Evolutionary conservation across 2,113 vertebrate species (phyloP), one percentile per base, ranked within the genome.

Genomic region (Diadophis punctatus): DNA sequence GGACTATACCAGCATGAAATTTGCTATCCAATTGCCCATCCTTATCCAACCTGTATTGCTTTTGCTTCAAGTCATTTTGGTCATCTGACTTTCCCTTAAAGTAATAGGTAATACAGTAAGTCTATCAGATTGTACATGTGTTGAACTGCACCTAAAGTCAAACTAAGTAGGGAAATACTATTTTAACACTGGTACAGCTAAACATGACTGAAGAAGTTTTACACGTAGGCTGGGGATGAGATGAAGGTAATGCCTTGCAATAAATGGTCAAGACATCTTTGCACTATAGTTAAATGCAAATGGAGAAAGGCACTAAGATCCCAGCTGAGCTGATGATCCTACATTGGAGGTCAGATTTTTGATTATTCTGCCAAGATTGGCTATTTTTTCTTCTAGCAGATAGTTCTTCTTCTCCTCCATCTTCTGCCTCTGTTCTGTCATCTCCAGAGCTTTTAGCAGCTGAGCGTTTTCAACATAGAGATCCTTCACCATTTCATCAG

Each of bases 301-400:
- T 43, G 16, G 18, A 80, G 74, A 80, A 80, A 80, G 74, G 74
- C 74, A 94, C 96, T 98, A 98, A 0, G 96, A 97, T 91, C 97
- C 97, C 63, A 98, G 53, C 93, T 97, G 97, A 0, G 97, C 49
- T 30, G 95, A 96, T 1, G 97, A 93, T 30, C 95, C 93, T 56
- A 98, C 0, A 97, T 95, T 0, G 98, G 97, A 98, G 30, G 98
- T 98, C 87, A 99, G 96, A 88, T 98, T 98, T 91, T 97, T 98
- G 68, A 99, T 98, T 0, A 99, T 99, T n/a, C 98, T 98, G 94
- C 98, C 98, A 43, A 99, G 98, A 95, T 98, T 99, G 91, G 98
- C 98, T 93, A 99, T 99, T 95, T 99, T 99, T 95, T 99, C 99
- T 30, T 99, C 99, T 84, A 99, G 97, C 8, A 99, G 97, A 95